Base-by-base conservation (phyloP, 2,888 invertebrate genomes). In the Nasonovia ribisnigri region DNA sequence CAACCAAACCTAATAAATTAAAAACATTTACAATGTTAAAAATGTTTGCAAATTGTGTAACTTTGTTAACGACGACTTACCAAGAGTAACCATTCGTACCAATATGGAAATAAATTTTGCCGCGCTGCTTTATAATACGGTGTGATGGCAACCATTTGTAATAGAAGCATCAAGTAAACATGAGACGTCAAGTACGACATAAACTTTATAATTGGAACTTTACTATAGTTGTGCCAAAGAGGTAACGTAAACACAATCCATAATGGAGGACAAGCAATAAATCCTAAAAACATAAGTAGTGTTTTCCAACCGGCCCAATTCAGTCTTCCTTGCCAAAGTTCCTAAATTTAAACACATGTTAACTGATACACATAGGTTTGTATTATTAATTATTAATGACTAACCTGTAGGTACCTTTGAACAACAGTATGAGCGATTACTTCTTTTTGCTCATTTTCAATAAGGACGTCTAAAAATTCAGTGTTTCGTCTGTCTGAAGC, bases 101-200 rank as follows among this genome's bases (percentile, higher is more conserved):
- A 99, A 96, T 98, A 98, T 29, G 99, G 99, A 95, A 98, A 96
- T 95, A 99, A 96, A 94, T 97, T 96, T 20, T 95, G 95, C 95
- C 98, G 97, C 95, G 98, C 97, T 95, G 98, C 98, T 91, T 98
- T 97, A 96, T 98, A 98, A 94, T 98, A 97, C 92, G 98, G 98
- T 94, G 98, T 98, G 95, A 98, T 98, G 87, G 98, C 98, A 94
- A 98, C 98, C 95, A 99, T 96, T 95, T 98, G 97, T 95, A 99
- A 97, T 95, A 99, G 97, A 95, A 98, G 96, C 97, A 99, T 99
- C 95, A 99, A 97, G 96, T 99, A 99, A 95, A 99, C 97, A 96
- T 99, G 99, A 16, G 99, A 99, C 48, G 99, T 99, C 95, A 99
- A 97, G 96, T 99, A 99, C 88, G 99, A 99, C 98, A 99, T 99